Conservation (phyloP, 2,797 vertebrate species). For the Amblyraja radiata region DNA sequence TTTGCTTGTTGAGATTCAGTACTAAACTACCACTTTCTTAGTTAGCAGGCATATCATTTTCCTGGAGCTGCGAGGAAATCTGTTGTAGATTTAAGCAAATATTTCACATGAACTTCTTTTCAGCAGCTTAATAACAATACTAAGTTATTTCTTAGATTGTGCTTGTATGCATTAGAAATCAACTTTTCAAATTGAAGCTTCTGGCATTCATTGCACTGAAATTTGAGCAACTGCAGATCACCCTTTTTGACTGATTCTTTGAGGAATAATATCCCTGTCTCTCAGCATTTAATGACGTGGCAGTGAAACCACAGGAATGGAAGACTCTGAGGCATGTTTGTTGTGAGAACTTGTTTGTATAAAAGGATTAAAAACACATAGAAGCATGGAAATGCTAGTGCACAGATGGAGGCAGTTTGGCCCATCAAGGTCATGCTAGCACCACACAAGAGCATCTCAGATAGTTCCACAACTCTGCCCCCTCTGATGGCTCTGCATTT, state of each 20-base stretch:
- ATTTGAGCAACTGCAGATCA: neutral
- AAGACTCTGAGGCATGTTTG: neutral
- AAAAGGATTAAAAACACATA: neutral
- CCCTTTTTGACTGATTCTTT: neutral
- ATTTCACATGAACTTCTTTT: slow-evolving; percentile 11
- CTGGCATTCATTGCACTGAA: neutral
- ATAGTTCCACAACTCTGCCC: no score
- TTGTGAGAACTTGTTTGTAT: neutral
- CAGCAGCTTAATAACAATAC: neutral
- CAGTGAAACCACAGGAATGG: neutral
- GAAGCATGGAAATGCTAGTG: no score
- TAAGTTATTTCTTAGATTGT: neutral
- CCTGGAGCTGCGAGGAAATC: neutral
- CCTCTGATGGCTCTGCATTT: no score
- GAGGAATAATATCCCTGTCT: neutral
- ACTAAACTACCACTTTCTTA: neutral
- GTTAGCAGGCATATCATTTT: neutral
- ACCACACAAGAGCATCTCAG: no score
- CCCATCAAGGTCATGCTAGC: no score
- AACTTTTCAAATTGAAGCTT: neutral
- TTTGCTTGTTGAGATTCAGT: neutral
- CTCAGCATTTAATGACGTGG: neutral
- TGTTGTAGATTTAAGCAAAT: neutral
- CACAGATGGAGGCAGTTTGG: no score
- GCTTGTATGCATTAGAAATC: neutral